A percentile compares a stretch with the other conserved stretches of the same genome.
Evolutionary conservation across 2,888 invertebrate species (phyloP).

Genomic region (Xanthorhoe designata): DNA sequence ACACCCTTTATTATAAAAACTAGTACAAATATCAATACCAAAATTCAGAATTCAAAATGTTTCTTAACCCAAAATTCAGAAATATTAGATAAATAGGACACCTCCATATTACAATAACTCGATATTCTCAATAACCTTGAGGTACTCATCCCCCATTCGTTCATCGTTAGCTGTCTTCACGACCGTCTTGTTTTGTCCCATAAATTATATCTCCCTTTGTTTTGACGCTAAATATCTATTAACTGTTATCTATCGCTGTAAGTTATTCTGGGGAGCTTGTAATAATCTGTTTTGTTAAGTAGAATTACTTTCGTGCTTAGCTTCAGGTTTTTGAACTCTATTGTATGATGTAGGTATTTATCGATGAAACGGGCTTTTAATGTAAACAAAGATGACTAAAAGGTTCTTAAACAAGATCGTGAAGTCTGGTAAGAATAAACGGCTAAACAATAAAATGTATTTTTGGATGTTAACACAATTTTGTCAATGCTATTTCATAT

Average conservation of each 20-base stretch:
- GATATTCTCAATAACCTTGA: conserved; percentile 30
- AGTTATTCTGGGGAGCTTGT: conserved; percentile 16
- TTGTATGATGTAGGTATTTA: background rate
- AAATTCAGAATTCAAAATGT: too few species aligned
- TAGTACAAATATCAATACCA: too few species aligned
- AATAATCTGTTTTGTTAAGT: conserved; percentile 11
- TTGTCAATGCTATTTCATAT: too few species aligned
- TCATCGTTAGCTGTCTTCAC: conserved; percentile 20
- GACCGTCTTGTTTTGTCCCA: conserved; percentile 49
- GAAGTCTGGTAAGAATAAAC: too few species aligned
- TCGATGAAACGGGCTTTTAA: background rate
- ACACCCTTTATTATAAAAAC: background rate
- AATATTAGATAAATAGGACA: background rate
- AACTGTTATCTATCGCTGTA: conserved; percentile 23
- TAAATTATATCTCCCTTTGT: conserved; percentile 41
- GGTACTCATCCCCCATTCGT: conserved; percentile 32
- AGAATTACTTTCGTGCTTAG: conserved; percentile 2
- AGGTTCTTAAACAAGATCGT: too few species aligned
- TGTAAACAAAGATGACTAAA: too few species aligned
- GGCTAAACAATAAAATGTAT: too few species aligned
- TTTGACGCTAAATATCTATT: conserved; percentile 44
- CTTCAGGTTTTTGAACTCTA: background rate
- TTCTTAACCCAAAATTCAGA: too few species aligned
- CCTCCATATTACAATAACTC: background rate
- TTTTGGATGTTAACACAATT: too few species aligned